Conservation (phyloP, 2,888 invertebrate species). For the Apoda limacodes region DNA sequence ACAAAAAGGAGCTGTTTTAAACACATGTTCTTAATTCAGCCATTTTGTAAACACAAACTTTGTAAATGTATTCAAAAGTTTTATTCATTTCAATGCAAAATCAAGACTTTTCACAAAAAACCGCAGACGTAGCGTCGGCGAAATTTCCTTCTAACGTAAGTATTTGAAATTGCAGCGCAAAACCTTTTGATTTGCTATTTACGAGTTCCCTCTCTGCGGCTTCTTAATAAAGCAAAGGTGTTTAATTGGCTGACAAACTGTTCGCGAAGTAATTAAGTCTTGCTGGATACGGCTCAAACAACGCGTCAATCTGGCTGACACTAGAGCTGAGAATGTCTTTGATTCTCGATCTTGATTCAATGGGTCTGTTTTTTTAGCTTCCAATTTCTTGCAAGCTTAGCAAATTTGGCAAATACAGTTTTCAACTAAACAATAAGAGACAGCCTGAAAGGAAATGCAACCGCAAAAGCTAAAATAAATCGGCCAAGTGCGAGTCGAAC, state of each 20-base stretch:
- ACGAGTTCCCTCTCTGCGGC: constrained; percentile 42
- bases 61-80: too few relatives aligned
- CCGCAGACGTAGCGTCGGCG: too few relatives aligned
- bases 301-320: constrained; percentile 47
- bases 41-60: too few relatives aligned
- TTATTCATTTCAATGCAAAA: too few relatives aligned
- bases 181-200: constrained; percentile 37
- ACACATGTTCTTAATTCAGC: too few relatives aligned
- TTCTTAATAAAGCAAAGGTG: constrained; percentile 70
- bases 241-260: constrained; percentile 70
- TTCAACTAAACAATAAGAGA: too few relatives aligned
- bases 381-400: background rate
- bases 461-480: too few relatives aligned
- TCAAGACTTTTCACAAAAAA: too few relatives aligned
- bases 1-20: too few relatives aligned
- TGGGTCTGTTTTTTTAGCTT: background rate
- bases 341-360: constrained; percentile 7
- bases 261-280: constrained; percentile 64
- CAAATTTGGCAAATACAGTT: too few relatives aligned
- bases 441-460: too few relatives aligned
- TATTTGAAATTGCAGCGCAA: constrained; percentile 29
- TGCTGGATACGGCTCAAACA: constrained; percentile 51
- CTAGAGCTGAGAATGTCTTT: constrained; percentile 36
- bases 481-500: too few relatives aligned
- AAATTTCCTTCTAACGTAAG: constrained; percentile 14